Base-by-base conservation (phyloP, 2,888 invertebrate genomes). In the Eupsilia transversa region DNA sequence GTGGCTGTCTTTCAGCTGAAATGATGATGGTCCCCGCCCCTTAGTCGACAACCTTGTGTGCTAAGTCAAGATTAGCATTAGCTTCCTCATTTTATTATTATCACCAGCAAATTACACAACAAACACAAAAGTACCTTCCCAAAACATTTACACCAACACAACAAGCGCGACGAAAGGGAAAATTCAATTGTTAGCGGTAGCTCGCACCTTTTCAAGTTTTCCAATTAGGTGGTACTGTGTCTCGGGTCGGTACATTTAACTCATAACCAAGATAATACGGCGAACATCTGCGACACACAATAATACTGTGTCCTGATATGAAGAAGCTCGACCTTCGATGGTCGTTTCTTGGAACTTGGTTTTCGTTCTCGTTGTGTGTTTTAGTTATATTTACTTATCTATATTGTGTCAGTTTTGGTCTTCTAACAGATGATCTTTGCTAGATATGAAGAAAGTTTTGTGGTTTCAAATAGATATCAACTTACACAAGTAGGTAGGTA, bases 121-220 rank as follows among this genome's bases (percentile, higher is more conserved):
- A 68, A 73, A 77, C 56, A 73, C 72, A 71, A 64, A 78, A 63
- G 71, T 72, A 65, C 70, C 14, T 75, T 7, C 38, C 64, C 69
- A 49, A 79, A 86, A 87, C 77, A 88, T 83, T 82, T 71, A 72
- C 38, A 74, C 74, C 75, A 72, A 78, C 77, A 84, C 63, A 86
- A 77, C 60, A 60, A 77, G 69, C 61, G 56, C 77, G 27, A 54
- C 64, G 82, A 86, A 69, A 82, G 76, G 79, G 86, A 82, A 87
- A 88, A 93, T 93, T 93, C 92, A 92, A 93, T 93, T 93, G 91
- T 91, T 89, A 83, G 86, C 88, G 87, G 88, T 88, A 86, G 84
- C 84, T 87, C 75, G 87, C 92, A 94, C 93, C 93, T 94, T 93
- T 93, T 93, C 90, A 94, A 94, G 93, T 94, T 93, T 93, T 92